phyloP scores from a whole-genome alignment of 2,113 vertebrate species.

The Aldabrachelys gigantea region DNA sequence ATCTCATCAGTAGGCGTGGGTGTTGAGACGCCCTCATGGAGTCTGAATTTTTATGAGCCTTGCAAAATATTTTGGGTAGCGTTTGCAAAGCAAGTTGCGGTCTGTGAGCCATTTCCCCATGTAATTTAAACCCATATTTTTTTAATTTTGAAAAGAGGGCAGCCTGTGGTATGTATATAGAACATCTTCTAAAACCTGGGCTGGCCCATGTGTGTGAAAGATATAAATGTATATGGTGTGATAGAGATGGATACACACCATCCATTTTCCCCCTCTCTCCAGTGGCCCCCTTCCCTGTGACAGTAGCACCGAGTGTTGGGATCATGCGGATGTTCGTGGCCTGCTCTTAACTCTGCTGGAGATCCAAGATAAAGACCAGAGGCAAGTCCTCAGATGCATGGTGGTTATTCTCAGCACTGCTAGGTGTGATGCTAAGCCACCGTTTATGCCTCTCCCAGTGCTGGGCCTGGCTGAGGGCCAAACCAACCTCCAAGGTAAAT shows the following conservation, averaged over 20 bases:
- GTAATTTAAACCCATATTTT: conserved; percentile 23
- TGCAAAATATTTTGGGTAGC: neutral
- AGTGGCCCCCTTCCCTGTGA: conserved; percentile 10
- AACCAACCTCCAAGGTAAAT: neutral
- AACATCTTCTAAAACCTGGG: neutral
- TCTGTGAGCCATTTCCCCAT: neutral
- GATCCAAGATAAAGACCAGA: too few relatives aligned
- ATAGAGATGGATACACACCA: neutral
- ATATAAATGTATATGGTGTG: neutral
- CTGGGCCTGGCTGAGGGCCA: neutral
- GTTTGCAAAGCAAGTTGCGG: neutral
- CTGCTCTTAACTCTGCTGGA: neutral
- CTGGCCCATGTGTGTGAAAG: neutral
- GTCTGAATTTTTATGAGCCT: neutral
- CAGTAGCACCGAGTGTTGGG: neutral
- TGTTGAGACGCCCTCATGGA: rapidly evolving
- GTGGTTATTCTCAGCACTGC: neutral
- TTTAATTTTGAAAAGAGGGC: neutral
- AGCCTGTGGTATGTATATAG: neutral
- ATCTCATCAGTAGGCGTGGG: rapidly evolving
- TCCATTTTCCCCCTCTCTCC: neutral
- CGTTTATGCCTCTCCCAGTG: neutral
- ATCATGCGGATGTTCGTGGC: neutral
- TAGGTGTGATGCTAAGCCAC: neutral
- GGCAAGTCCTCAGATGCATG: neutral